Base-by-base conservation (phyloP, 2,888 invertebrate species). In the Meandrusa payeni region DNA sequence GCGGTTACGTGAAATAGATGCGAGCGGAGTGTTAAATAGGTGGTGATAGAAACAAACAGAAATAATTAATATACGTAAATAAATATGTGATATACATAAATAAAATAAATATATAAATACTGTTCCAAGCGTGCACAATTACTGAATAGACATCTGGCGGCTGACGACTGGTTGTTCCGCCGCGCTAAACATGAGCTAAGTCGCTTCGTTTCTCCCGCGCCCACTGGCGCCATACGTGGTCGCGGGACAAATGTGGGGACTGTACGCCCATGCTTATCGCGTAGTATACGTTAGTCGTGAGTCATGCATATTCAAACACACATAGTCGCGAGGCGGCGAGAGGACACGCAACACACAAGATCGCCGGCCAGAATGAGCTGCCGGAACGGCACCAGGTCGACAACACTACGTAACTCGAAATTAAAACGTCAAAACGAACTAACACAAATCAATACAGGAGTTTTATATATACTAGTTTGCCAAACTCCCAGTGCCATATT, bases 291-390 rank as follows among this genome's bases (percentile, higher is more conserved):
- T 34, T 27, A 41, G 24, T 33, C 34, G 28, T 52, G 54, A 54
- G 32, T 36, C 78, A 79, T 78, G 80, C 78, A 79, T 78, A 79
- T 51, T 56, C 64, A 69, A 69, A 76, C 82, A 63, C 64, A 57
- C 65, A 68, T 67, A 61, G 51, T 56, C 61, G 62, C 57, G 68
- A 61, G 69, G 71, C 69, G 72, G 73, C 62, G 69, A 69, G 66
- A 66, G 61, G 76, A 73, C 70, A 68, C 77, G 63, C 76, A 71
- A 76, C 82, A 80, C 81, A 86, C 87, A 80, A 79, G 55, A 83
- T 78, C 83, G 75, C 79, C 85, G 86, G 81, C 87, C 87, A 87
- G 86, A 70, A 51, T 79, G 85, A 86, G 82, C 86, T 81, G 48
- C 51, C 55, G 54, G n/a, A 47, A 63, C 57, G 58, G 59, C 64